Conservation (phyloP, 1,140 invertebrate genomes). For the Heliconius hermathena region DNA sequence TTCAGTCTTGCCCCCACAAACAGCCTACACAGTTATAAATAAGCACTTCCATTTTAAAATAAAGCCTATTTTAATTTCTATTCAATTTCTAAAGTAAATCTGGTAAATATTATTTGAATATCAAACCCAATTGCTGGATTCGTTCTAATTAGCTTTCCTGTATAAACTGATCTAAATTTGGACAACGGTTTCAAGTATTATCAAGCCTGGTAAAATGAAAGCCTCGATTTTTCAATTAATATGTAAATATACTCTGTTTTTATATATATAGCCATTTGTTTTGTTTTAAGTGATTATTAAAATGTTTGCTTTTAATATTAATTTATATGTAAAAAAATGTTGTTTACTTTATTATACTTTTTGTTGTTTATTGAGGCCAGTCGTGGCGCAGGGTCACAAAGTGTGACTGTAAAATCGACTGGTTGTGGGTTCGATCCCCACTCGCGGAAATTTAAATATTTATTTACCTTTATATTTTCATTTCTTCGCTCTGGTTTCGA, state of each 20-base stretch:
- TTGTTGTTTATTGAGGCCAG: too few relatives aligned
- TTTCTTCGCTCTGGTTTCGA: too few relatives aligned
- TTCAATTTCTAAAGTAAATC: conserved; percentile 36
- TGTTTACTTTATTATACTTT: too few relatives aligned
- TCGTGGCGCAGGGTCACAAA: too few relatives aligned
- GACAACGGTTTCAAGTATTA: conserved; percentile 42
- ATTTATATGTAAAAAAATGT: too few relatives aligned
- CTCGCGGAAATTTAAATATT: too few relatives aligned
- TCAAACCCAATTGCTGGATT: conserved; percentile 23
- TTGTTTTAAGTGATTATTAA: not conserved
- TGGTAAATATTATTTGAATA: conserved; percentile 16
- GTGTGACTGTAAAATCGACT: too few relatives aligned
- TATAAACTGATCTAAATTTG: conserved; percentile 44
- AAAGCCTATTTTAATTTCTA: conserved; percentile 28
- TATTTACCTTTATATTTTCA: too few relatives aligned
- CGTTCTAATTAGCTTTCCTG: conserved; percentile 26
- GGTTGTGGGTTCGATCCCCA: too few relatives aligned
- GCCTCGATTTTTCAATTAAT: conserved; percentile 56
- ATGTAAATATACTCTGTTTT: conserved; percentile 44
- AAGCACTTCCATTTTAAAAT: not conserved
- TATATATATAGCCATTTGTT: not conserved
- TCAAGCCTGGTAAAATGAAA: conserved; percentile 38
- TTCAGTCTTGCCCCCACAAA: not conserved
- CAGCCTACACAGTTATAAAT: not conserved
- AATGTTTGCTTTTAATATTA: too few relatives aligned